These are phyloP conservation scores for Actenoides lindsayi DNA, from an alignment of 2,113 vertebrate species.

Conservation along the genomic window DNA sequence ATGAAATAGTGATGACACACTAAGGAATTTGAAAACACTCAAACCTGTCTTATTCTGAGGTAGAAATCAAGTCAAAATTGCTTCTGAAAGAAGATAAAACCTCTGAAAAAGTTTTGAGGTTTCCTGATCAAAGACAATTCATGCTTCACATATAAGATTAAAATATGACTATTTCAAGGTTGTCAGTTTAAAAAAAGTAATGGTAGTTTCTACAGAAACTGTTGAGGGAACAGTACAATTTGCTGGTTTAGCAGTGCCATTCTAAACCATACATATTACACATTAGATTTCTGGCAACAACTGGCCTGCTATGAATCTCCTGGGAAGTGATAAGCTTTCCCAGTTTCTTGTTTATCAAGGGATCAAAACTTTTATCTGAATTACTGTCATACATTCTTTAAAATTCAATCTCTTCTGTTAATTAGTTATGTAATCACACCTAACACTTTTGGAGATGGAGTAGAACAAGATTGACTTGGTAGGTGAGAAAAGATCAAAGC, in stretches of 20 bases:
- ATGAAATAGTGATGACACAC: constrained; percentile 17
- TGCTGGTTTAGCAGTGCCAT: not conserved
- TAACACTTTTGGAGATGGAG: constrained; percentile 62
- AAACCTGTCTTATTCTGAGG: not conserved
- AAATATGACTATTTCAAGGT: not conserved
- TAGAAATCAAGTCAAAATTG: constrained; percentile 7
- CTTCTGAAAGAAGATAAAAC: not conserved
- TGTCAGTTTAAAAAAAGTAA: not conserved
- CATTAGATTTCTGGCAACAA: constrained; percentile 23
- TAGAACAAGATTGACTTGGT: constrained; percentile 63
- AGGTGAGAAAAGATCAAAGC: constrained; percentile 79
- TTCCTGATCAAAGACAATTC: not conserved
- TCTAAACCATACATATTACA: not conserved
- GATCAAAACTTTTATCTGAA: constrained; percentile 65
- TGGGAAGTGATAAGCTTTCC: constrained; percentile 62
- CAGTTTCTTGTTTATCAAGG: constrained; percentile 70
- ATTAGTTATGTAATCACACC: constrained; percentile 76
- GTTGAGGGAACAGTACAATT: not conserved
- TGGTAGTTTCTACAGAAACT: not conserved
- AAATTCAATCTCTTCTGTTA: constrained; percentile 72
- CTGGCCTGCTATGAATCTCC: constrained; percentile 26
- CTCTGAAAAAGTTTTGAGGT: not conserved
- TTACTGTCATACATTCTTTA: constrained; percentile 64
- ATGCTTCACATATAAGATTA: not conserved
- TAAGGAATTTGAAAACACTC: not conserved